Base-by-base conservation (phyloP, 2,113 vertebrate species). In the Chrysochloris asiatica region DNA sequence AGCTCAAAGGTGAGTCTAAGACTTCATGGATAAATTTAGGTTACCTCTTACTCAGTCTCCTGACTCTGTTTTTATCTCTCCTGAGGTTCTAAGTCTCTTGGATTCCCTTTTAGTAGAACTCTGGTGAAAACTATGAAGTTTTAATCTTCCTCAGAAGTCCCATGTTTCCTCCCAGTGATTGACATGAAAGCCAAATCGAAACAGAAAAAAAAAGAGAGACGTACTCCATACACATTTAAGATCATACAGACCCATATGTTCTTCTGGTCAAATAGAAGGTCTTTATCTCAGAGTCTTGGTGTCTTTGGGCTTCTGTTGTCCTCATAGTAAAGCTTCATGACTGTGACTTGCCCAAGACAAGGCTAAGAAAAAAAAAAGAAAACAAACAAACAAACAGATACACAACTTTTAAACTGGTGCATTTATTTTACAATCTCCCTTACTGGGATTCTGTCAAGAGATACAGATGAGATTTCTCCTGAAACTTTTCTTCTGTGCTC, bases 1-100 rank as follows among this genome's bases (percentile, higher is more conserved):
- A 7, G 16, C 17, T 59, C 12, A 33, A 33, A 1, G 0, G 2
- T 0, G 0, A 83, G 8, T 4, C 24, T 1, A 33, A 65, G 11
- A 41, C 8, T 41, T 63, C 6, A 8, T 11, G 38, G 4, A 54
- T 71, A 86, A 1, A 38, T 52, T 76, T 80, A 61, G 26, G 28
- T 50, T 6, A 13, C 22, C 12, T 69, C 8, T 12, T 69, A 77
- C 16, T 56, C 33, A 9, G 47, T 33, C 10, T 72, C 24, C 17
- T n/a, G n/a, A n/a, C n/a, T n/a, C n/a, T 45, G 24, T 73, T n/a
- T 17, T 81, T 16, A 6, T 6, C 1, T 67, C 85, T 77, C 11
- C 4, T 84, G 24, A 92, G 4, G n/a, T 47, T 5, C 4, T 76
- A 0, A 22, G 54, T 41, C 16, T 1, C 41, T 76, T 52, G 13